Evolutionary conservation across 2,113 vertebrate species (phyloP).

Genomic region (Corynorhinus townsendii): DNA sequence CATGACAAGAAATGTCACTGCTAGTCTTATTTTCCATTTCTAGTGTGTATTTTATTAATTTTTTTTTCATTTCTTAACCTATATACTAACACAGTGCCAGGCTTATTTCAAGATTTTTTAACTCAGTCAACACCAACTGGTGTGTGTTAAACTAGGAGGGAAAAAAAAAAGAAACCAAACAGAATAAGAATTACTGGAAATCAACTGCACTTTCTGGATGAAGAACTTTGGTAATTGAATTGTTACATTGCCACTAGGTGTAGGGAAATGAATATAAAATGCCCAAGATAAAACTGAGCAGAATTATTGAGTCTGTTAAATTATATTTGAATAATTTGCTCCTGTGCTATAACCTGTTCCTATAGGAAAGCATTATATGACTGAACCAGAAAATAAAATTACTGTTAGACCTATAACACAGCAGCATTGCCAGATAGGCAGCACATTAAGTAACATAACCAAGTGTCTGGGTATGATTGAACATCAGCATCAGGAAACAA

Average conservation of each 20-base stretch:
- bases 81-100: background rate
- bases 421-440: background rate
- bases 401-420: background rate
- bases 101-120: slow-evolving; percentile 65
- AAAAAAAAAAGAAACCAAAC: slow-evolving; percentile 47
- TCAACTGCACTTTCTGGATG: slow-evolving; percentile 65
- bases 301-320: slow-evolving; percentile 61
- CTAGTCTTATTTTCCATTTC: slow-evolving; percentile 60
- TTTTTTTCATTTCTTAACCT: slow-evolving; percentile 23
- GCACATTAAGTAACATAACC: background rate
- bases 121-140: slow-evolving; percentile 56
- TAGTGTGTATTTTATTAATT: slow-evolving; percentile 58
- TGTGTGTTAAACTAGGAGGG: slow-evolving; percentile 44
- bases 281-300: slow-evolving; percentile 39
- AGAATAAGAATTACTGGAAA: slow-evolving; percentile 58
- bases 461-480: background rate
- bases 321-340: slow-evolving; percentile 64
- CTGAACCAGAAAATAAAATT: slow-evolving; percentile 55
- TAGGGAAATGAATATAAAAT: slow-evolving; percentile 59
- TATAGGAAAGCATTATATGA: background rate
- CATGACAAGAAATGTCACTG: slow-evolving; percentile 40
- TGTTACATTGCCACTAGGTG: slow-evolving; percentile 58
- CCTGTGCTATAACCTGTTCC: slow-evolving; percentile 27
- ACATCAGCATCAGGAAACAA: background rate
- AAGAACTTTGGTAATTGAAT: slow-evolving; percentile 72